Evolutionary conservation across 35 echinoderm and acorn worm species (phyloP).

Genomic region (Holothuria glaberrima): DNA sequence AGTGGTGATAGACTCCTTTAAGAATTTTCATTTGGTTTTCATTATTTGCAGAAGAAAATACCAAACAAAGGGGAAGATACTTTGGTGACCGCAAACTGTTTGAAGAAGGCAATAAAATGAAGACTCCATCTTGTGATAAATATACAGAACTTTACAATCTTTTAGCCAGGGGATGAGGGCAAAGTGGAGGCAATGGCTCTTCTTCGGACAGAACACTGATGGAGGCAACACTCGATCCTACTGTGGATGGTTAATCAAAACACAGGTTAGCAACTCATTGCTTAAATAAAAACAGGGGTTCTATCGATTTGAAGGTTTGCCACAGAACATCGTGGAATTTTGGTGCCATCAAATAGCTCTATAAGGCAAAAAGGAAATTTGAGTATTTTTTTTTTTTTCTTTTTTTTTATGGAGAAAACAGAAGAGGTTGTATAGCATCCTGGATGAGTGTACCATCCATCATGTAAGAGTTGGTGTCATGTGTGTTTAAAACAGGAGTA

Average conservation of each 20-base stretch:
- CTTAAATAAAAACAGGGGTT: neutral
- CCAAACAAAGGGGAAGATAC: constrained; percentile 87
- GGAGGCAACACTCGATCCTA: too few species aligned
- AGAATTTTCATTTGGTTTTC: constrained; percentile 43
- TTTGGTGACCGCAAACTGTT: constrained; percentile 92
- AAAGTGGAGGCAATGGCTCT: neutral
- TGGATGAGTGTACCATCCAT: too few species aligned
- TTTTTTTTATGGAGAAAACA: too few species aligned
- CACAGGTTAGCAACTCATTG: neutral
- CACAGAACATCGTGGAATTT: neutral
- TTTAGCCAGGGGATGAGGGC: constrained; percentile 53
- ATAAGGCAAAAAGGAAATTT: too few species aligned
- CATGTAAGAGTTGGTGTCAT: too few species aligned
- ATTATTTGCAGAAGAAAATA: constrained; percentile 76
- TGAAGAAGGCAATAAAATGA: constrained; percentile 78
- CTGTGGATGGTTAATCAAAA: neutral
- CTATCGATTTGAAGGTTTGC: neutral
- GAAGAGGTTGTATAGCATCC: too few species aligned
- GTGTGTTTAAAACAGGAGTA: too few species aligned
- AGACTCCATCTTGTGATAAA: constrained; percentile 82
- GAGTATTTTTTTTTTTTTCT: too few species aligned
- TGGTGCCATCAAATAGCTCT: neutral
- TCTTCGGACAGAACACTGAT: neutral
- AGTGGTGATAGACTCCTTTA: too few species aligned
- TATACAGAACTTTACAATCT: constrained; percentile 59